Conservation (phyloP, 37 sponge, comb jelly and placozoan genomes). For the Dysidea cf. avara region DNA sequence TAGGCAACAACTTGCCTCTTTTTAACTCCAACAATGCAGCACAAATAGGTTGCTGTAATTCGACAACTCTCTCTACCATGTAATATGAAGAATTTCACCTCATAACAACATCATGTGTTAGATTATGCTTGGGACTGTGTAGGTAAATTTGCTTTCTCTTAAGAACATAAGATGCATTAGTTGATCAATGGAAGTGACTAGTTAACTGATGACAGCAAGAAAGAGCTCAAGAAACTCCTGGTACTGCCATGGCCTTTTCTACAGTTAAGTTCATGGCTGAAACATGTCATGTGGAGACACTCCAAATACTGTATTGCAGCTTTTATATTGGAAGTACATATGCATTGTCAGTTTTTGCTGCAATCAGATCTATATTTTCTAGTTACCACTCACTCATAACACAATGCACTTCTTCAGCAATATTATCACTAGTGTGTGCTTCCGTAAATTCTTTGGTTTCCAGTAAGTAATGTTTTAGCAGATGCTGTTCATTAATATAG, state of each 20-base stretch:
- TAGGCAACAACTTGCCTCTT: no score
- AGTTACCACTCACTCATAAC: constrained; percentile 1
- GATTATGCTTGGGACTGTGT: neutral
- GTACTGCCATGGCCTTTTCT: no score
- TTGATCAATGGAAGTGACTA: constrained; percentile 16
- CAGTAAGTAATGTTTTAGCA: neutral
- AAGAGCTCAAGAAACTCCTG: no score
- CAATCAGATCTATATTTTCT: neutral
- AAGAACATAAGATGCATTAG: constrained; percentile 15
- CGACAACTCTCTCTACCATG: neutral
- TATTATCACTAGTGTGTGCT: no score
- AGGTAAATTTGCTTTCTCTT: constrained; percentile 15
- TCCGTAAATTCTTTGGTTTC: neutral
- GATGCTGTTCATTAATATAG: neutral
- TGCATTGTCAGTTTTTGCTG: no score
- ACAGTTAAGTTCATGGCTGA: no score
- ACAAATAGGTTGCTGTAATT: no score
- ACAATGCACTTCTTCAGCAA: neutral
- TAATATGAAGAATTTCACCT: constrained; percentile 18
- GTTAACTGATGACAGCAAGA: no score
- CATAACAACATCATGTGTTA: neutral
- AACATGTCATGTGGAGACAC: no score
- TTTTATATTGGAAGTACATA: no score
- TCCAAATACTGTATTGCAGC: no score
- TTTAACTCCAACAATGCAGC: no score